Evolutionary conservation across 2,888 invertebrate genomes (phyloP), one percentile per base, ranked within the genome.

Genomic region (Ischnura elegans): DNA sequence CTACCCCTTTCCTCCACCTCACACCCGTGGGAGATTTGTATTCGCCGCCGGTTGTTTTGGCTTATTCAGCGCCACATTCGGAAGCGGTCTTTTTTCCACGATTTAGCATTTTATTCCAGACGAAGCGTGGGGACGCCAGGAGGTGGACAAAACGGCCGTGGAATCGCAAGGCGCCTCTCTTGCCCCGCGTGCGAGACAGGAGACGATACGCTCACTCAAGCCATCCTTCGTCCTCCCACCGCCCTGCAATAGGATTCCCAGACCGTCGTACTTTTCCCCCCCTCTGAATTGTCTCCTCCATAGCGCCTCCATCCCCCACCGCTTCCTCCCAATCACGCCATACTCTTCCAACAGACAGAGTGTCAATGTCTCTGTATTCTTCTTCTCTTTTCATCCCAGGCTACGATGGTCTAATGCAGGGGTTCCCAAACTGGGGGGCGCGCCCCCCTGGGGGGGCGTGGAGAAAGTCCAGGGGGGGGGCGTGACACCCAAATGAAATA

Each of bases 21-120:
- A 1, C 51, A 13, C 16, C 19, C 51, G 42, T 36, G 51, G 16
- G 87, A 55, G 42, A 87, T 87, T 87, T 87, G 87, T 87, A 87
- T 87, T 87, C 87, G 19, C 55, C 29, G 42, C 55, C 87, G 55
- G 61, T 55, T 55, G 51, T 87, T 55, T 87, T 87, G 87, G 51
- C 87, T 87, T 87, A 61, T 61, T 87, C 87, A 87, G 87, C 87
- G 87, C 55, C 55, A 61, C 87, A 87, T 87, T 87, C 87, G 87
- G 87, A 87, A 46, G 87, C 87, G 55, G 87, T 43, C 87, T 87
- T 76, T 87, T 76, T 87, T 87, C 87, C 87, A 61, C 87, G 87
- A 87, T 87, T 87, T 55, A 55, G 42, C 87, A 61, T 87, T 87
- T 90, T 90, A 90, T 90, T 90, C 90, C 61, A 45, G 61, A 90